Evolutionary conservation across 2,888 invertebrate genomes (phyloP).

Genomic region (Mycalesis mineus): DNA sequence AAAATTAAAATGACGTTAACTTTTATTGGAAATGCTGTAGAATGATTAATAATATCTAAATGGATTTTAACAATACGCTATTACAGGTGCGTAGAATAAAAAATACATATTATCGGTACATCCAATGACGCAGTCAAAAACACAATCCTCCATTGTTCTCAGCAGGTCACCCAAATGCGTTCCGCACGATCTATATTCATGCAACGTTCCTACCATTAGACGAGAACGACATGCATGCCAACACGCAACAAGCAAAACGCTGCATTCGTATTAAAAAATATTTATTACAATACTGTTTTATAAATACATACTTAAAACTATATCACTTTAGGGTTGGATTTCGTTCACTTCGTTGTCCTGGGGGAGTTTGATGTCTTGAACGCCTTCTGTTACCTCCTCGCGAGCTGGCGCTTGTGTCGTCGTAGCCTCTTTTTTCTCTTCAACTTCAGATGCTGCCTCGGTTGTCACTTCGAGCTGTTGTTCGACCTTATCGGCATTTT

Average conservation of each 20-base stretch:
- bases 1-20: too few species aligned
- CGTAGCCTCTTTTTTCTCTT: conserved; percentile 52
- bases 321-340: conserved; percentile 63
- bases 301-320: conserved; percentile 60
- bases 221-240: conserved; percentile 42
- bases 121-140: conserved; percentile 27
- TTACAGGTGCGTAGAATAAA: neutral
- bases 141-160: conserved; percentile 48
- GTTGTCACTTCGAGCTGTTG: conserved; percentile 17
- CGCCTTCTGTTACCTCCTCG: conserved; percentile 55
- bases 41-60: too few species aligned
- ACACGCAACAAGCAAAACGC: conserved; percentile 34
- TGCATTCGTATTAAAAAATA: conserved; percentile 44
- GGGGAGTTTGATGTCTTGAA: conserved; percentile 60
- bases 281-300: conserved; percentile 72
- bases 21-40: too few species aligned
- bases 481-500: conserved; percentile 23
- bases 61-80: neutral
- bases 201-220: conserved; percentile 37
- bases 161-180: conserved; percentile 34
- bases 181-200: conserved; percentile 45
- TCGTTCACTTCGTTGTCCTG: conserved; percentile 43
- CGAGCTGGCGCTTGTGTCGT: conserved; percentile 50
- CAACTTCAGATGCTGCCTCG: conserved; percentile 26
- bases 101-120: neutral